Base-by-base conservation (phyloP, 2,113 vertebrate species). In the Otolemur garnettii region DNA sequence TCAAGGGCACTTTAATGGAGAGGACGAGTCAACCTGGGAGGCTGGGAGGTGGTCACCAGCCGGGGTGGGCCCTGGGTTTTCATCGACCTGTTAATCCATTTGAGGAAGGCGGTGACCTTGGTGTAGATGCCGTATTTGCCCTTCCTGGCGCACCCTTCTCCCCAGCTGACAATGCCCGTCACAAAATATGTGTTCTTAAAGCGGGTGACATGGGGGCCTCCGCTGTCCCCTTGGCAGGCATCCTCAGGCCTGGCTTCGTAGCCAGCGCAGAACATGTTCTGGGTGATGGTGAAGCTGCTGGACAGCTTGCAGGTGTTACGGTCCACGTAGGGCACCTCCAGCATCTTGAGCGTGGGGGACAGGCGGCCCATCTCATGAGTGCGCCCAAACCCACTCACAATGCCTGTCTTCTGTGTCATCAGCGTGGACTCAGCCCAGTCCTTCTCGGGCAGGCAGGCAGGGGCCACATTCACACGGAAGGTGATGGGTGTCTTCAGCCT, bases 131-230 rank as follows among this genome's bases (percentile, higher is more conserved):
- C 99, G 0, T 99, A 99, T 96, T 99, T 99, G 1, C 99, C 99
- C 77, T 98, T 98, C 35, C 98, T 98, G 0, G 99, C 99, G 9
- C 99, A 99, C 1, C 99, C 99, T 97, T 99, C 99, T 0, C 99
- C 99, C 99, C 99, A 99, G 98, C 99, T 99, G 95, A 99, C 99
- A 4, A 99, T 98, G 3, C 99, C 99, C 0, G 99, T 99, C 86
- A 99, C 91, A 6, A 99, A 99, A 53, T 99, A 99, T 7, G 99
- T 99, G 88, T 97, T 62, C 60, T 75, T 97, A 64, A 98, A 99
- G 5, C 45, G 96, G 0, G 99, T 99, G 91, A 99, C 99, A 0
- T 99, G 99, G 0, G 99, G 99, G 0, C 99, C 99, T 0, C 99
- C 99, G 0, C 99, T 99, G 98, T 99, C 99, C 2, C 99, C 99